phyloP scores from a whole-genome alignment of 2,113 vertebrate species.

The Pygoscelis adeliae region DNA sequence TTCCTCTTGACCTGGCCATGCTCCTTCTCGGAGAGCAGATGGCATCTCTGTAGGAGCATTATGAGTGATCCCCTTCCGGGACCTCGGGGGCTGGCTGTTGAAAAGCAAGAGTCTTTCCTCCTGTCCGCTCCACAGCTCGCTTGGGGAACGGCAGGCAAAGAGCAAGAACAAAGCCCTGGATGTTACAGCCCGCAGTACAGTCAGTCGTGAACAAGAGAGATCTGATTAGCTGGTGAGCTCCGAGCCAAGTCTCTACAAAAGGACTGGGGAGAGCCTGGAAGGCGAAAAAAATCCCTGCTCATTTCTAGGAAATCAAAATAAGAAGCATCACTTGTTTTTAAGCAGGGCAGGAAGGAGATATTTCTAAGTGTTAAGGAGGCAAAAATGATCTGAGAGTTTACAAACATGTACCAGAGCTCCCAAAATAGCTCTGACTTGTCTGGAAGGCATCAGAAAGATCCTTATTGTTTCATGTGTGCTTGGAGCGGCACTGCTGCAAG shows the following conservation, averaged over 20 bases:
- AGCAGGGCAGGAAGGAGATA: not conserved
- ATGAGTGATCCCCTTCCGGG: not conserved
- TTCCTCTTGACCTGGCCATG: not conserved
- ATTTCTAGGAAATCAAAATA: not conserved
- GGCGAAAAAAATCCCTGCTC: not conserved
- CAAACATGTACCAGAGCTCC: not conserved
- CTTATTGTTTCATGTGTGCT: conserved; percentile 31
- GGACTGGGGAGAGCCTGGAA: not conserved
- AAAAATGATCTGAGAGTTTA: conserved; percentile 38
- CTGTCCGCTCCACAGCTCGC: not conserved
- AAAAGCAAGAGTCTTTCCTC: not conserved
- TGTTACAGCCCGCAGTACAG: not conserved
- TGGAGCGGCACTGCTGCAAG: not conserved
- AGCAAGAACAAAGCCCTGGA: not conserved
- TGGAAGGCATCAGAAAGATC: conserved; percentile 56
- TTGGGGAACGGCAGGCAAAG: not conserved
- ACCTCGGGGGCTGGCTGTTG: not conserved
- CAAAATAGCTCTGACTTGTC: conserved; percentile 37
- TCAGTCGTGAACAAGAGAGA: not conserved
- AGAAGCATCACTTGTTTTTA: not conserved
- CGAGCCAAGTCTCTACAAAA: not conserved
- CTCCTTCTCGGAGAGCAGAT: not conserved
- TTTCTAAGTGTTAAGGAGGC: not conserved
- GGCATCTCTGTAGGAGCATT: not conserved
- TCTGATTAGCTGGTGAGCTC: not conserved